Percentiles rank a stretch among this genome's conserved stretches.
phyloP scores from a whole-genome alignment of 2,888 invertebrate species.

The Frankliniella fusca region DNA sequence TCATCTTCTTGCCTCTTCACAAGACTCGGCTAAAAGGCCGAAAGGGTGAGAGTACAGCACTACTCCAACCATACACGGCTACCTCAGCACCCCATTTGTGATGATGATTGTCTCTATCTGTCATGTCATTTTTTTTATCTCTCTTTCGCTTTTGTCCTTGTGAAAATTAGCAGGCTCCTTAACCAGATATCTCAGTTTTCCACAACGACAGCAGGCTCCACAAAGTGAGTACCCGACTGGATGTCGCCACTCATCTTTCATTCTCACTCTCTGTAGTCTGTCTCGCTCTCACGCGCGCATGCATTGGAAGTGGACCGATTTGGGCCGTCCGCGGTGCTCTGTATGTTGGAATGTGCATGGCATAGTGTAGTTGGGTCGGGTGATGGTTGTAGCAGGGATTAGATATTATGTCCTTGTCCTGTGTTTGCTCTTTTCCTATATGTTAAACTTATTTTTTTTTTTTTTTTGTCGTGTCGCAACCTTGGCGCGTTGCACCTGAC shows the following conservation, averaged over 20 bases:
- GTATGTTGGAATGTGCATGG: no score
- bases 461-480: neutral
- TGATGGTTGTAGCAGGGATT: no score
- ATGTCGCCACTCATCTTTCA: neutral
- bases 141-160: neutral
- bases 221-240: conserved; percentile 21
- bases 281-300: no score
- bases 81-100: neutral
- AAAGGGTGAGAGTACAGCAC: no score
- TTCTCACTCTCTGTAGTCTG: neutral
- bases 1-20: neutral
- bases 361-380: no score
- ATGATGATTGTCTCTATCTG: neutral
- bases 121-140: neutral
- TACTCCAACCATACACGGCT: neutral
- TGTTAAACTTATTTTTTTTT: neutral
- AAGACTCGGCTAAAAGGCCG: neutral
- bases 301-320: no score
- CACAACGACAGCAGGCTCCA: conserved; percentile 15
- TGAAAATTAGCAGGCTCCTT: conserved; percentile 9
- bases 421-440: neutral
- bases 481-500: conserved; percentile 10
- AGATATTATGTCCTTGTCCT: no score
- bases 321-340: no score
- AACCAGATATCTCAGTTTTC: conserved; percentile 22